Conservation (phyloP, 2,888 invertebrate genomes). For the Ectemnius cavifrons region DNA sequence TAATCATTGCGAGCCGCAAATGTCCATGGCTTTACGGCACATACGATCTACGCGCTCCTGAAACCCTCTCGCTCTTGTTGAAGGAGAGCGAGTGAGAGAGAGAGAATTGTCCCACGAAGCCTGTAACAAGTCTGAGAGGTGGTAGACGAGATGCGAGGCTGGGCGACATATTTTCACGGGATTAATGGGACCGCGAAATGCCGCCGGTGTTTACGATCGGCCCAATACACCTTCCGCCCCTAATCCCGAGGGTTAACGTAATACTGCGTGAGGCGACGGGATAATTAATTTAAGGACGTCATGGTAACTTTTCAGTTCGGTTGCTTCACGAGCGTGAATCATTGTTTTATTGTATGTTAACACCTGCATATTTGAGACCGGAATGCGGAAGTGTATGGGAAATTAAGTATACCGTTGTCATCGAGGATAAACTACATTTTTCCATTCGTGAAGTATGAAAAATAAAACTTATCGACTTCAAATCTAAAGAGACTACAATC, state of each 20-base stretch:
- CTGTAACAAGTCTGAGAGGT: neutral
- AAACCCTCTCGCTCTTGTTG: no score
- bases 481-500: no score
- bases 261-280: conserved; percentile 3
- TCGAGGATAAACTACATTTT: no score
- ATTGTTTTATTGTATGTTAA: no score
- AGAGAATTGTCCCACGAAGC: neutral
- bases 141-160: neutral
- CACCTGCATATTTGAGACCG: no score
- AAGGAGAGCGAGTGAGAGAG: conserved; percentile 15
- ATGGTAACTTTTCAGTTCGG: conserved; percentile 34
- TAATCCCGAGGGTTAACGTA: conserved; percentile 24
- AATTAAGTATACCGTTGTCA: no score
- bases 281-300: conserved; percentile 38
- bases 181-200: conserved; percentile 66
- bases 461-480: no score
- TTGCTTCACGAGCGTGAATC: neutral
- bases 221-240: conserved; percentile 44
- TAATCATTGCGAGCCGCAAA: conserved; percentile 64
- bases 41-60: no score
- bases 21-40: conserved; percentile 48
- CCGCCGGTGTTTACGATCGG: conserved; percentile 58
- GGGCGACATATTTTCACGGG: conserved; percentile 58
- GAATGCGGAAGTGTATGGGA: no score
- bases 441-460: no score